Base-by-base conservation (phyloP, 2,797 vertebrate species). In the Sylvilagus floridanus region DNA sequence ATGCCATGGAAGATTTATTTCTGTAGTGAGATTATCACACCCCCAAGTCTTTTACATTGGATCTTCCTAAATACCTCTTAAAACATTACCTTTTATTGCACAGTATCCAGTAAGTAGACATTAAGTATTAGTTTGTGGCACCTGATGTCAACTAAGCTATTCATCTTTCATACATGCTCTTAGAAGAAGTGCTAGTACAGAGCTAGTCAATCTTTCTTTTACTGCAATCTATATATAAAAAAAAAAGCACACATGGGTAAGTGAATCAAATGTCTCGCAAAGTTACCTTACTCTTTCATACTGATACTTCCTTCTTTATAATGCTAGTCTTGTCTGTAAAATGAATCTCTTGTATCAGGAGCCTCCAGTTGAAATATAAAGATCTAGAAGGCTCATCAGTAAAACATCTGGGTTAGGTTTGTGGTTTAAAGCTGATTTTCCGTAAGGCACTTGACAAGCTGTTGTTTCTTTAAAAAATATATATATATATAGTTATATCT, bases 21-120 rank as follows among this genome's bases (percentile, higher is more conserved):
- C 42, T 87, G 16, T 21, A 88, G 76, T 89, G 28, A 95, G 37
- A 71, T 83, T 57, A 83, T 84, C 32, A 90, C 35, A 79, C 84
- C 77, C 60, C 90, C 83, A 90, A 26, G 26, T 57, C 24, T 63
- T 76, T 93, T 90, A 88, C 7, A 5, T 94, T 82, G 32, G 11
- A 28, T 52, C 5, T 90, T 90, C 50, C 69, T 69, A 30, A 85
- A 17, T 75, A 88, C 78, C 76, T 69, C 68, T 87, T 93, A 69
- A 81, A 19, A 85, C 52, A 24, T 26, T 73, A 21, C 22, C 24
- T 83, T 93, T 86, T 65, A 21, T 26, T 69, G 21, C 35, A 12
- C 24, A 16, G 22, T 57, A 42, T 28, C 37, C 54, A 72, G 6
- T 75, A 92, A 84, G 60, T 50, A 54, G 11, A 35, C 57, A 72